Percentiles rank a stretch among this genome's conserved stretches.
These are phyloP conservation scores for Eristalis arbustorum DNA, from an alignment of 2,888 invertebrate species.

Conservation along the genomic window DNA sequence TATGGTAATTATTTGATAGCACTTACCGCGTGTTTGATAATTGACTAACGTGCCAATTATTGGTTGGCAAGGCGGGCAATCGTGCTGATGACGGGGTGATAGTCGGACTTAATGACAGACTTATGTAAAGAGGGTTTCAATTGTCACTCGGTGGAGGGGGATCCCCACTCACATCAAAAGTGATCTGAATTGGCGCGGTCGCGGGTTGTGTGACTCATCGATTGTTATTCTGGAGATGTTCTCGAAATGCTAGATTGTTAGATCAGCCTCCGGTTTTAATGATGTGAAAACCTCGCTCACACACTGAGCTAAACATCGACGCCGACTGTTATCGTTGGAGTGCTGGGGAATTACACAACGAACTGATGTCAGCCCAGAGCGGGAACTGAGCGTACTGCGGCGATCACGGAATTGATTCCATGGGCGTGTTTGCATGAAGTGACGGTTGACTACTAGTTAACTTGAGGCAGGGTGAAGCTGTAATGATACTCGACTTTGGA, in stretches of 20 bases:
- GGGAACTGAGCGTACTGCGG: too few species aligned
- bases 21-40: neutral
- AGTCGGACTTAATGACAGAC: neutral
- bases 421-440: too few species aligned
- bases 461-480: too few species aligned
- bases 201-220: neutral
- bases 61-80: neutral
- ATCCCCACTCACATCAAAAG: neutral
- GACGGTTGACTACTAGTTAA: too few species aligned
- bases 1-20: neutral
- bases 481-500: too few species aligned
- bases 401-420: too few species aligned
- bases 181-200: neutral
- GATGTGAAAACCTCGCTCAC: neutral
- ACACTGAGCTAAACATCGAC: neutral
- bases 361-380: too few species aligned
- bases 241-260: neutral
- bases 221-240: neutral
- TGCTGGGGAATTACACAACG: too few species aligned
- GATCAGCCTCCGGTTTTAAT: neutral
- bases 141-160: neutral
- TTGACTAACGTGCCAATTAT: neutral
- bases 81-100: neutral
- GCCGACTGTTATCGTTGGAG: neutral
- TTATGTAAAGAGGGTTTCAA: neutral